Evolutionary conservation across 2,888 invertebrate species (phyloP).

Genomic region (Nebria brevicollis): DNA sequence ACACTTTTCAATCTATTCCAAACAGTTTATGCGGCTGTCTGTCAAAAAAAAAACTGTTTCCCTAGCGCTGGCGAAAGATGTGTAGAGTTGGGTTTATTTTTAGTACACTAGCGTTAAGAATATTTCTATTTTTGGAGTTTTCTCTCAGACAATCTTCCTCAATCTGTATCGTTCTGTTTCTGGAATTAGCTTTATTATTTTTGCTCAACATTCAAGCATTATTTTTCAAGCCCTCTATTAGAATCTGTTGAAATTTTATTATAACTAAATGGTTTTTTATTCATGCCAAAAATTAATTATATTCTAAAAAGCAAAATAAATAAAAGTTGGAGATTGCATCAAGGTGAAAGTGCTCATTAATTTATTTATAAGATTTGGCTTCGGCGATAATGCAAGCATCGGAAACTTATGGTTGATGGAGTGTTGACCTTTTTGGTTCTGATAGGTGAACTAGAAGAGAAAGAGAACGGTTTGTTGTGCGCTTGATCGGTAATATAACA

Average conservation of each 20-base stretch:
- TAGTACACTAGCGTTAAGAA: background rate
- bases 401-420: background rate
- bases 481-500: background rate
- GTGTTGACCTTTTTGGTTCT: background rate
- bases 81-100: background rate
- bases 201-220: background rate
- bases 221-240: too few relatives aligned
- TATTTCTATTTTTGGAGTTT: background rate
- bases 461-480: background rate
- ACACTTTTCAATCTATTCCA: background rate
- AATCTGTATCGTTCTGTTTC: background rate
- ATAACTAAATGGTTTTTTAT: too few relatives aligned
- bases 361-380: background rate
- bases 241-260: too few relatives aligned
- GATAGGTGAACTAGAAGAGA: constrained; percentile 1
- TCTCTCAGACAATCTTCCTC: background rate
- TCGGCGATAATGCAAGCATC: background rate
- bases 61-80: background rate
- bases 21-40: background rate
- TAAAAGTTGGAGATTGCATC: background rate
- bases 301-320: background rate
- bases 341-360: background rate
- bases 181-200: background rate
- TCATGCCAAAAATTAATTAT: background rate
- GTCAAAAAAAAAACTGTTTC: background rate